Evolutionary conservation across 2,797 vertebrate genomes (phyloP).

Genomic region (Botia almorhae): DNA sequence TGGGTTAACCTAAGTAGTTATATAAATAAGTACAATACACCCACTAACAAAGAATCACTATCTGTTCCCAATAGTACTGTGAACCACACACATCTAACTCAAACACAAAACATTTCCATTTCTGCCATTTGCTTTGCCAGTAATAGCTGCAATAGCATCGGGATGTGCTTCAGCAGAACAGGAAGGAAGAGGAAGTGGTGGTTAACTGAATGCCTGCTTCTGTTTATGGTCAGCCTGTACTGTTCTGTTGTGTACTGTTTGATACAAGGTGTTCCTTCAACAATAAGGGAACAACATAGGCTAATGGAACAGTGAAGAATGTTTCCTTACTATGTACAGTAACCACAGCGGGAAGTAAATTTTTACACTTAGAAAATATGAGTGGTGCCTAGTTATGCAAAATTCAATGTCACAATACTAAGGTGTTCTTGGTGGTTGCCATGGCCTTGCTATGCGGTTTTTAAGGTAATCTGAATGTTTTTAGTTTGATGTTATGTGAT

Average conservation of each 20-base stretch:
- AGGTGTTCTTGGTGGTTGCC: too few species aligned
- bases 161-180: conserved; percentile 69
- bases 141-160: conserved; percentile 72
- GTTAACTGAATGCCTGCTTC: conserved; percentile 69
- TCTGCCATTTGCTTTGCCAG: conserved; percentile 68
- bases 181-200: conserved; percentile 76
- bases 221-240: conserved; percentile 70
- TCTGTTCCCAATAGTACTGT: conserved; percentile 11
- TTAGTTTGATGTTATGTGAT: too few species aligned
- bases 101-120: conserved; percentile 65
- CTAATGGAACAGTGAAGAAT: background rate
- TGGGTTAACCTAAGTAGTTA: background rate
- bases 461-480: too few species aligned
- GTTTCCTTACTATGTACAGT: background rate
- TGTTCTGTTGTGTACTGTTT: conserved; percentile 72
- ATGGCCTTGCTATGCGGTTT: too few species aligned
- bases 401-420: too few species aligned
- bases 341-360: too few species aligned
- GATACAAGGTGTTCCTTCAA: conserved; percentile 60
- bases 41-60: background rate
- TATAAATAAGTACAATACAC: background rate
- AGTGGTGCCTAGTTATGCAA: too few species aligned
- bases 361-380: too few species aligned
- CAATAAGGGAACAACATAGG: conserved; percentile 65
- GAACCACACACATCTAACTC: conserved; percentile 21